phyloP scores from a whole-genome alignment of 2,888 invertebrate species.

The Willowsia nigromaculata region DNA sequence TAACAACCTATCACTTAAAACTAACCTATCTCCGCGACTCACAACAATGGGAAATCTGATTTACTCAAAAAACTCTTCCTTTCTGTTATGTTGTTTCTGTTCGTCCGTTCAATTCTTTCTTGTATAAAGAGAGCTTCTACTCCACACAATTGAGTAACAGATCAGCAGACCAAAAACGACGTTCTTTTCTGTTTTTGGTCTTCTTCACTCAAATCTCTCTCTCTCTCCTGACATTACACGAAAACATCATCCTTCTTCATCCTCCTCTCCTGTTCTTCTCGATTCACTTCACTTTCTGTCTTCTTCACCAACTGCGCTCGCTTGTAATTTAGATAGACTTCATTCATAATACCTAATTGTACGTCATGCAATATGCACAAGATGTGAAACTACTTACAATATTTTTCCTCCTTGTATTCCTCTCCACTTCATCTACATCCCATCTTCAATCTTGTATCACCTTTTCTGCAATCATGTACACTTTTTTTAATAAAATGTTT shows the following conservation, averaged over 20 bases:
- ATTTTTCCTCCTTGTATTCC: background rate
- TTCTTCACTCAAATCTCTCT: background rate
- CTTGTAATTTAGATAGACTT: background rate
- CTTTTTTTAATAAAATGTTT: too few relatives aligned
- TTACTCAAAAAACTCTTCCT: background rate
- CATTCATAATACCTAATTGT: background rate
- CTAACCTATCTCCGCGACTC: too few relatives aligned
- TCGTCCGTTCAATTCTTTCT: background rate
- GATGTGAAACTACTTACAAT: background rate
- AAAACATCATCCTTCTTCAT: background rate
- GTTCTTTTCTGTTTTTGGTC: background rate
- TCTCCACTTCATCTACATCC: background rate
- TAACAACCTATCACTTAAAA: too few relatives aligned
- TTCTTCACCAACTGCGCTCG: background rate
- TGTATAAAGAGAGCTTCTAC: background rate
- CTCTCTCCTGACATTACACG: background rate
- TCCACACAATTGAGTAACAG: background rate
- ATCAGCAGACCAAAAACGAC: background rate
- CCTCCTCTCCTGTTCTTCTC: background rate
- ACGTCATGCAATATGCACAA: constrained; percentile 17
- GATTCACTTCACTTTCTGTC: background rate
- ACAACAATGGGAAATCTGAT: background rate
- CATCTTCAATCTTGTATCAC: background rate
- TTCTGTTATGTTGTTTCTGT: background rate
- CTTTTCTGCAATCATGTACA: too few relatives aligned